phyloP scores from a whole-genome alignment of 2,797 vertebrate genomes.

The Podargus strigoides region DNA sequence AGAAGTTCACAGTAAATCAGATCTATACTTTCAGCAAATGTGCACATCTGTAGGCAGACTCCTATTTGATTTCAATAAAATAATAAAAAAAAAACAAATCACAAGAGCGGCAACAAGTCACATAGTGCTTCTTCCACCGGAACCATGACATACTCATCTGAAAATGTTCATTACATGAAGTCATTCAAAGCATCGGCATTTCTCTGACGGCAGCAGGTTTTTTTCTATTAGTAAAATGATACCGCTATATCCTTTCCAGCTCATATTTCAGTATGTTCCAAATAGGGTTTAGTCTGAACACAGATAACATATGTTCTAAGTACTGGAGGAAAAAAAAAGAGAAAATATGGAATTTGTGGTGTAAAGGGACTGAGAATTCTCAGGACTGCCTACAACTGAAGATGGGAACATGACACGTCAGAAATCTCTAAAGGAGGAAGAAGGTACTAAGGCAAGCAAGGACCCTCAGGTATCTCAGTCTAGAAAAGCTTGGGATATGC shows the following conservation, averaged over 20 bases:
- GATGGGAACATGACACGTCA: accelerated
- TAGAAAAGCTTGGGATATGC: neutral
- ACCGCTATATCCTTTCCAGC: neutral
- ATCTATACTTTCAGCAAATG: neutral
- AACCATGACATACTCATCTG: neutral
- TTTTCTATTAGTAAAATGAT: neutral
- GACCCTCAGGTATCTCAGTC: neutral
- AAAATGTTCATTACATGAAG: neutral
- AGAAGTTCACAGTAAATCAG: neutral
- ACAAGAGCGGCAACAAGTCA: neutral
- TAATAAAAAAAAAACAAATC: neutral
- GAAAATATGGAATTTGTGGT: neutral
- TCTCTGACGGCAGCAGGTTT: neutral
- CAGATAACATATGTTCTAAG: neutral
- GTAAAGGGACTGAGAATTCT: neutral
- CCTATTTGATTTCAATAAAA: neutral
- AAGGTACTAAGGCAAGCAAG: neutral
- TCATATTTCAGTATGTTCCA: neutral
- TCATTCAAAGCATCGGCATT: neutral
- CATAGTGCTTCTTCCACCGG: neutral
- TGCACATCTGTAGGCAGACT: neutral
- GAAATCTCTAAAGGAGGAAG: neutral
- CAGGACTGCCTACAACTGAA: neutral
- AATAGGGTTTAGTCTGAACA: neutral
- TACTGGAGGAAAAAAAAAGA: neutral